phyloP scores from a whole-genome alignment of 2,888 invertebrate species.

The Lycaena phlaeas region DNA sequence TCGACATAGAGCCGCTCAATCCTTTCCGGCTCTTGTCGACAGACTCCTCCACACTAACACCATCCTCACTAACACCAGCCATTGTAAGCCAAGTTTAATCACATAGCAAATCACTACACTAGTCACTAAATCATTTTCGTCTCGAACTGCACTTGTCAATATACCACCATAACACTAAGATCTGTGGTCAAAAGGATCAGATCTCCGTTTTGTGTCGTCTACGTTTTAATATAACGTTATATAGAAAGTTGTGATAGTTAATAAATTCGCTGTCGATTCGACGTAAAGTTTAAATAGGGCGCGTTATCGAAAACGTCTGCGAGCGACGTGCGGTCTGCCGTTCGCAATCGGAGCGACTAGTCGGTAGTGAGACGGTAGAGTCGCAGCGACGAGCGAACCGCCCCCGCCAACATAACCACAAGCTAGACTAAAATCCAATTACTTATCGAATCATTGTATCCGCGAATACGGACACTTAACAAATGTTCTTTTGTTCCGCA shows the following conservation, averaged over 20 bases:
- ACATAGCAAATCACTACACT: conserved; percentile 44
- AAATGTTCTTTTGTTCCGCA: conserved; percentile 34
- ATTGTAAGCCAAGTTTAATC: conserved; percentile 44
- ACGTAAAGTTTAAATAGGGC: conserved; percentile 47
- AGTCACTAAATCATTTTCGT: conserved; percentile 48
- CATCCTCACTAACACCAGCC: conserved; percentile 60
- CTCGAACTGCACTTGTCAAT: conserved; percentile 40
- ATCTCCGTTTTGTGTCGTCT: background rate
- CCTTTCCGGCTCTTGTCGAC: conserved; percentile 41
- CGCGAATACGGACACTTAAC: conserved; percentile 38
- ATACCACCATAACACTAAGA: background rate
- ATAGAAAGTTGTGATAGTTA: background rate
- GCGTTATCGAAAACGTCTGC: conserved; percentile 44
- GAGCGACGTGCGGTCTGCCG: conserved; percentile 48
- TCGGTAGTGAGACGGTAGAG: conserved; percentile 8
- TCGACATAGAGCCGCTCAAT: conserved; percentile 61
- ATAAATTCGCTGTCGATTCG: background rate
- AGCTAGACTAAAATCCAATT: conserved; percentile 44
- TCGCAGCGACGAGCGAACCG: conserved; percentile 16
- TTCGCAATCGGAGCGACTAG: conserved; percentile 54
- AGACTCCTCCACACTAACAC: conserved; percentile 40
- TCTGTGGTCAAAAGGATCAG: background rate
- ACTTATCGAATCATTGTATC: conserved; percentile 51
- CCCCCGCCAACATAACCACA: conserved; percentile 24
- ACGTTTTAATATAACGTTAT: background rate